These are phyloP conservation scores for Pterostichus madidus DNA, from an alignment of 2,888 invertebrate genomes.

Conservation along the genomic window DNA sequence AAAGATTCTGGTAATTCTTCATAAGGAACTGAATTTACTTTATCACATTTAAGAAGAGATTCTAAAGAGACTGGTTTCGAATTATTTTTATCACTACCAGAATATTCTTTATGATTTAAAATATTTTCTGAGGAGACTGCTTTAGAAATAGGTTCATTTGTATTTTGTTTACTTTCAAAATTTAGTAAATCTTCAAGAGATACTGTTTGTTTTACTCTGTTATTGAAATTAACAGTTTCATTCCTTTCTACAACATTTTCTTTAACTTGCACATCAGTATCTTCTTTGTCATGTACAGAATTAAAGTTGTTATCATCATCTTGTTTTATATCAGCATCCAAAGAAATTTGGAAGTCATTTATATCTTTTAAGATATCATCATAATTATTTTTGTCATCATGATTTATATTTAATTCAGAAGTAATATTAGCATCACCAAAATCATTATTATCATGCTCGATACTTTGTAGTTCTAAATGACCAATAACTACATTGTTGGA, in stretches of 20 bases:
- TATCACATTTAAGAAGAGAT: slow-evolving; percentile 47
- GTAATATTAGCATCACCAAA: slow-evolving; percentile 10
- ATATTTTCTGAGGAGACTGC: slow-evolving; percentile 23
- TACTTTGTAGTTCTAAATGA: slow-evolving; percentile 39
- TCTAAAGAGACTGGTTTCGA: slow-evolving; percentile 28
- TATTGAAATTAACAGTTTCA: not conserved
- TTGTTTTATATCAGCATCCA: slow-evolving; percentile 18
- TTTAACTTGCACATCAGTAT: slow-evolving; percentile 26
- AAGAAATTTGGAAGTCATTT: slow-evolving; percentile 37
- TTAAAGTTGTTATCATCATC: slow-evolving; percentile 5
- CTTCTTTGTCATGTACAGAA: slow-evolving; percentile 3
- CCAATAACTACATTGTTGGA: slow-evolving; percentile 28
- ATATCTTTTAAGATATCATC: slow-evolving; percentile 40
- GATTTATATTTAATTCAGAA: not conserved
- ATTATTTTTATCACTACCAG: slow-evolving; percentile 15
- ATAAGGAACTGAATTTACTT: not conserved
- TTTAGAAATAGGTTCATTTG: slow-evolving; percentile 24
- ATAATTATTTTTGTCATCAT: slow-evolving; percentile 17
- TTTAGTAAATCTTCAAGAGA: slow-evolving; percentile 34
- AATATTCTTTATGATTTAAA: not conserved
- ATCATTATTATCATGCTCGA: not conserved
- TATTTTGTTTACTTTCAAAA: slow-evolving; percentile 4
- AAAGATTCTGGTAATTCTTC: slow-evolving; percentile 37
- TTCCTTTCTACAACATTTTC: slow-evolving; percentile 7
- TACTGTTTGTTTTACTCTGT: slow-evolving; percentile 42